Evolutionary conservation across 1,140 invertebrate genomes (phyloP).

Genomic region (Drosophila littoralis): DNA sequence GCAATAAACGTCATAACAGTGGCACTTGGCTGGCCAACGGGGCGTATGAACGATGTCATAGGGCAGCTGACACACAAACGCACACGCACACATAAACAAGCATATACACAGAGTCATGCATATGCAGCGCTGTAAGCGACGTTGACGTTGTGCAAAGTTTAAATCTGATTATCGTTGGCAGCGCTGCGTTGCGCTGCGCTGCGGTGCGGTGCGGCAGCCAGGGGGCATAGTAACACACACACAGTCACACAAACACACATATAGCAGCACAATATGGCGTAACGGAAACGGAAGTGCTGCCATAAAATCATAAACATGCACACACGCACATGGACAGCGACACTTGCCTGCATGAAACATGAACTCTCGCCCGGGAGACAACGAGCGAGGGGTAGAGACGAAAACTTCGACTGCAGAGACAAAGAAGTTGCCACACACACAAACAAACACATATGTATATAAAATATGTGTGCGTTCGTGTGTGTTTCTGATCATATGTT

Average conservation of each 20-base stretch:
- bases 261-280: slow-evolving; percentile 60
- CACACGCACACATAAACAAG: slow-evolving; percentile 31
- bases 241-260: slow-evolving; percentile 9
- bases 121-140: slow-evolving; percentile 64
- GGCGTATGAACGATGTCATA: slow-evolving; percentile 78
- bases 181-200: neutral
- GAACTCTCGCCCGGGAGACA: slow-evolving; percentile 52
- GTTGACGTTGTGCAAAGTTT: slow-evolving; percentile 81
- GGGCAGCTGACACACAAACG: slow-evolving; percentile 56
- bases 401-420: slow-evolving; percentile 54
- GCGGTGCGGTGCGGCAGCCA: slow-evolving; percentile 1
- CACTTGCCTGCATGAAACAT: slow-evolving; percentile 71
- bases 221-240: slow-evolving; percentile 10
- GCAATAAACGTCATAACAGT: slow-evolving; percentile 78
- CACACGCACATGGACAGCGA: slow-evolving; percentile 67
- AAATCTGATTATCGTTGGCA: slow-evolving; percentile 79
- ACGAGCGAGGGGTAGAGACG: slow-evolving; percentile 17
- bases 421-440: slow-evolving; percentile 46
- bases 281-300: slow-evolving; percentile 80
- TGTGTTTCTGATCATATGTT: slow-evolving; percentile 48
- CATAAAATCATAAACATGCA: slow-evolving; percentile 83
- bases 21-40: slow-evolving; percentile 76
- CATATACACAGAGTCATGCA: slow-evolving; percentile 27
- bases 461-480: slow-evolving; percentile 11
- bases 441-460: slow-evolving; percentile 4